These are phyloP conservation scores for Gallirallus australis DNA, from an alignment of 2,797 vertebrate species.

Conservation along the genomic window DNA sequence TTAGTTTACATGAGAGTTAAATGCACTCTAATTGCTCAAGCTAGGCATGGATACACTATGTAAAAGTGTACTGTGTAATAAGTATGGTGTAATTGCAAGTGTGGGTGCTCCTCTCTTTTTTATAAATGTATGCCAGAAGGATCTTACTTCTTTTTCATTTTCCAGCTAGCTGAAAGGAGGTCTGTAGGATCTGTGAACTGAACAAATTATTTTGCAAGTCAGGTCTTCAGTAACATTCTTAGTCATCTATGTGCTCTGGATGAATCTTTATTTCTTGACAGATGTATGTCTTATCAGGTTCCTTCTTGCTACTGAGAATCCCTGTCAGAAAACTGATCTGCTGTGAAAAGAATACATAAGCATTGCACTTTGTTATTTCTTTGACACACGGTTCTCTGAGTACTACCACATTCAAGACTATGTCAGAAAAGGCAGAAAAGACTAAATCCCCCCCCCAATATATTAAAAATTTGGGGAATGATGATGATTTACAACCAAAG, in stretches of 20 bases:
- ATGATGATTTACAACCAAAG: not conserved
- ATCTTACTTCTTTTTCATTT: not conserved
- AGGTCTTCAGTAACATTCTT: not conserved
- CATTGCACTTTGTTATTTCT: not conserved
- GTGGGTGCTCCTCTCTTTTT: rapidly evolving
- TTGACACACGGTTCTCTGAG: not conserved
- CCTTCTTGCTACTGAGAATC: not conserved
- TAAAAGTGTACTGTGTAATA: not conserved
- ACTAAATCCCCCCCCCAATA: rapidly evolving
- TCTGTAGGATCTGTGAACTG: not conserved
- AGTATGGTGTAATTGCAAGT: not conserved
- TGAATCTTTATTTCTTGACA: not conserved
- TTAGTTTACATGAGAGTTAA: not conserved
- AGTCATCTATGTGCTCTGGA: not conserved
- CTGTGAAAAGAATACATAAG: not conserved
- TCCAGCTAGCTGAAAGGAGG: not conserved
- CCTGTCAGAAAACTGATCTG: not conserved
- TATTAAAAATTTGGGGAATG: not conserved
- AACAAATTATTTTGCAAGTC: not conserved
- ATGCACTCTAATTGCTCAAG: not conserved
- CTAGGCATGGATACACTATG: not conserved
- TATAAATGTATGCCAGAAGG: not conserved
- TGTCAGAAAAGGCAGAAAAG: not conserved
- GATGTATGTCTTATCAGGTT: not conserved
- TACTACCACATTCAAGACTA: not conserved